Evolutionary conservation across 2,888 invertebrate species (phyloP), one percentile per base, ranked within the genome.

Genomic region (Cataglyphis rosenhaueri): DNA sequence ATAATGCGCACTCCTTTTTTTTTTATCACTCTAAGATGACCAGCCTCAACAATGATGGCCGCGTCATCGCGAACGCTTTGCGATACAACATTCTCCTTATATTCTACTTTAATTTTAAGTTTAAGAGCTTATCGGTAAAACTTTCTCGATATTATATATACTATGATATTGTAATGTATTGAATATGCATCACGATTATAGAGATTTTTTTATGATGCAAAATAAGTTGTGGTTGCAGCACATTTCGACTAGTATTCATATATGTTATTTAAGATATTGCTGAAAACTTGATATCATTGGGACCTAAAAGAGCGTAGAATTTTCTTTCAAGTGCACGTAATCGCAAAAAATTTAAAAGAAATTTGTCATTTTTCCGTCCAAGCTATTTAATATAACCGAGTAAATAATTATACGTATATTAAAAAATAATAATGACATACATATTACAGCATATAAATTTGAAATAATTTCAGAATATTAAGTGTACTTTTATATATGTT

Each of bases 61-160:
- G 70, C 87, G 82, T 87, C 87, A 87, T 87, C 87, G 85, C 87
- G 83, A 87, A 87, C 87, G 82, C 83, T 71, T 76, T 38, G 38
- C 52, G n/a, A 55, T 55, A 29, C 48, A 81, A 66, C 79, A 83
- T 85, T 75, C 70, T 79, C 32, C 29, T 38, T 41, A 44, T 62
- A 76, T 38, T 57, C 78, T 82, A 82, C 62, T 29, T 29, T 29
- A 18, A 21, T 61, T 78, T 83, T 84, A 86, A 81, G 48, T 75
- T 82, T 85, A 88, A 88, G 81, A n/a, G 52, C 48, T 86, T 89
- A 89, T 84, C 71, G 68, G 59, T 86, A 88, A 48, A 88, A 87
- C 86, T 87, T 88, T 87, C 87, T 87, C 84, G 29, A 83, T 62
- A 74, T 88, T 84, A 86, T 64, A 82, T 66, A 84, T 84, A 85